phyloP scores from a whole-genome alignment of 2,113 vertebrate species.

The Pionites leucogaster region DNA sequence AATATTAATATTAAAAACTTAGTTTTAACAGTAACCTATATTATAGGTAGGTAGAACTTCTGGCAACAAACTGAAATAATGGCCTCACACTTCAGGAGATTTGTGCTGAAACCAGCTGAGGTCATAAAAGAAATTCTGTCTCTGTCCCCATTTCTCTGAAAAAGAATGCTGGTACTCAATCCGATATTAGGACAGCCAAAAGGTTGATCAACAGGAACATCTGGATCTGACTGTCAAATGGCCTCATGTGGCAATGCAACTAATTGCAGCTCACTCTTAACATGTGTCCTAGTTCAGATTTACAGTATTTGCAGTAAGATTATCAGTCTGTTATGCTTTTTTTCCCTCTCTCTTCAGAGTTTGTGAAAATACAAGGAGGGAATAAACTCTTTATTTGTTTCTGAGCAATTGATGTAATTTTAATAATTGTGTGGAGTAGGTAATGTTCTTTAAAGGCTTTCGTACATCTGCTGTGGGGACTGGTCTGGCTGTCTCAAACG shows the following conservation, averaged over 20 bases:
- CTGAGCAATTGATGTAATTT: neutral
- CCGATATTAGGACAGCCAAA: neutral
- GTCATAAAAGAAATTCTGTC: neutral
- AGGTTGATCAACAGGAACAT: constrained; percentile 19
- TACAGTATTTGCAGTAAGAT: neutral
- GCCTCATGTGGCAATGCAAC: neutral
- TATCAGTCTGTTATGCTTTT: neutral
- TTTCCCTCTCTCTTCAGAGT: neutral
- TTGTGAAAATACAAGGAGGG: neutral
- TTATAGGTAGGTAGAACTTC: neutral
- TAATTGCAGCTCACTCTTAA: neutral
- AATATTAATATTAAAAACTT: neutral
- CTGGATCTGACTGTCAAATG: neutral
- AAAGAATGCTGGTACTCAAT: neutral
- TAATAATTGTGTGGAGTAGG: neutral
- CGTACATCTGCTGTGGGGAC: neutral
- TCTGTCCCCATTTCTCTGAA: neutral
- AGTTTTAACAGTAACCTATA: neutral
- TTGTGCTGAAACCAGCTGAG: neutral
- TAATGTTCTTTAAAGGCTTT: neutral
- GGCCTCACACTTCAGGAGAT: neutral
- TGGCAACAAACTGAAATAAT: neutral
- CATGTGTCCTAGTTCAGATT: neutral
- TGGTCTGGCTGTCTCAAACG: neutral
- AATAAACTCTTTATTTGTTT: neutral